These are phyloP conservation scores for Antechinus flavipes DNA, from an alignment of 2,113 vertebrate species.

Conservation along the genomic window DNA sequence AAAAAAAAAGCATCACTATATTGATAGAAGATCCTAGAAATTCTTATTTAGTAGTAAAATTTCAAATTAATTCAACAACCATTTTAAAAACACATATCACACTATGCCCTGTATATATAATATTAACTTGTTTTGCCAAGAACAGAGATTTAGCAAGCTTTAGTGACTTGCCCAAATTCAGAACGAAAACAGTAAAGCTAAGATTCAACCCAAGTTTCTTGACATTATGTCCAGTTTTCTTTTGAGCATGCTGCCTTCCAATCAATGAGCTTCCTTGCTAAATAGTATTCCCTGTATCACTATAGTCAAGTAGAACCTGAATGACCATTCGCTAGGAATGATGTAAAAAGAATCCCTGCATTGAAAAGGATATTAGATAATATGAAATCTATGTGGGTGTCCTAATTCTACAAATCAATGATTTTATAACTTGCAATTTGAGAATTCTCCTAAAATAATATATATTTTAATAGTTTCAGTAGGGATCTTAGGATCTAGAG, in stretches of 20 bases:
- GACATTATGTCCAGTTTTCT: not conserved
- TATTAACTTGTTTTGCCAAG: not conserved
- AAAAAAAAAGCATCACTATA: not conserved
- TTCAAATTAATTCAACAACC: not conserved
- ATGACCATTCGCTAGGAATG: not conserved
- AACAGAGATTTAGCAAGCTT: not conserved
- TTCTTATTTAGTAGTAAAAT: not conserved
- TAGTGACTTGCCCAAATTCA: not conserved
- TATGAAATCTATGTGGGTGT: not conserved
- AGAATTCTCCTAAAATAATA: not conserved
- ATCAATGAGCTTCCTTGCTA: not conserved
- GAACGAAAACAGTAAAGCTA: not conserved
- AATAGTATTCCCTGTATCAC: not conserved
- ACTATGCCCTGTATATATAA: not conserved
- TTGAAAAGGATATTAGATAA: constrained; percentile 10
- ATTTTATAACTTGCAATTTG: not conserved
- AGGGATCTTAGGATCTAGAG: not conserved
- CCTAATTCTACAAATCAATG: not conserved
- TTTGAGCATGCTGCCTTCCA: not conserved
- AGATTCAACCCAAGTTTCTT: not conserved
- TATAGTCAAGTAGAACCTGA: not conserved
- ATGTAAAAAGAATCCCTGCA: not conserved
- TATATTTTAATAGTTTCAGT: not conserved
- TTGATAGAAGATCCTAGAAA: not conserved
- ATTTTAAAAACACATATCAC: not conserved